phyloP scores from a whole-genome alignment of 2,888 invertebrate genomes.

The Sussaba pulchella region DNA sequence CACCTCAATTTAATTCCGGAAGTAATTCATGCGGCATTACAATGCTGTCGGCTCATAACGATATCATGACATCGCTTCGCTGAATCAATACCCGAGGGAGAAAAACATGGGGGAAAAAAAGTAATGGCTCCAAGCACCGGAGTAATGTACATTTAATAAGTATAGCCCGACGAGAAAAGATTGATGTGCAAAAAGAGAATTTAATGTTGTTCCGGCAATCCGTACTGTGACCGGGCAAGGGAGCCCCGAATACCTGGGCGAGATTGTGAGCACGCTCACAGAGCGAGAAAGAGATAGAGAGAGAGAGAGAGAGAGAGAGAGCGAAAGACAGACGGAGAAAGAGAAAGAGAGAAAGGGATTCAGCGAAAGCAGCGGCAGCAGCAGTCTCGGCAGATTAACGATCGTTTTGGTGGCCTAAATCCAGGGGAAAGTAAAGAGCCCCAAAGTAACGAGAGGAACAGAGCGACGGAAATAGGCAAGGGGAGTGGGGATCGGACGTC shows the following conservation, averaged over 20 bases:
- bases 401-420: conserved; percentile 57
- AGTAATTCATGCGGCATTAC: too few species aligned
- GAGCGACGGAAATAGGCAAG: background rate
- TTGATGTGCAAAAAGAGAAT: conserved; percentile 53
- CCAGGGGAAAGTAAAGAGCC: conserved; percentile 49
- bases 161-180: conserved; percentile 43
- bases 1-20: too few species aligned
- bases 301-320: background rate
- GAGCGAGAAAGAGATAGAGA: background rate
- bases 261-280: conserved; percentile 12
- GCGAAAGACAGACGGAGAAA: background rate
- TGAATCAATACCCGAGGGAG: background rate
- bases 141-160: conserved; percentile 35
- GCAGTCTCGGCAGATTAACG: conserved; percentile 65
- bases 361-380: background rate
- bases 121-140: conserved; percentile 4
- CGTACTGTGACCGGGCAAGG: background rate
- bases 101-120: background rate
- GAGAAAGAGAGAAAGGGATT: background rate
- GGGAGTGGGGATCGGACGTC: background rate
- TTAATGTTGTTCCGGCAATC: conserved; percentile 16
- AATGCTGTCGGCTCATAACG: too few species aligned
- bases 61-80: background rate
- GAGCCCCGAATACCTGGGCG: background rate
- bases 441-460: conserved; percentile 51